Conservation (phyloP, 2,888 invertebrate genomes). For the Odontothrips loti region DNA sequence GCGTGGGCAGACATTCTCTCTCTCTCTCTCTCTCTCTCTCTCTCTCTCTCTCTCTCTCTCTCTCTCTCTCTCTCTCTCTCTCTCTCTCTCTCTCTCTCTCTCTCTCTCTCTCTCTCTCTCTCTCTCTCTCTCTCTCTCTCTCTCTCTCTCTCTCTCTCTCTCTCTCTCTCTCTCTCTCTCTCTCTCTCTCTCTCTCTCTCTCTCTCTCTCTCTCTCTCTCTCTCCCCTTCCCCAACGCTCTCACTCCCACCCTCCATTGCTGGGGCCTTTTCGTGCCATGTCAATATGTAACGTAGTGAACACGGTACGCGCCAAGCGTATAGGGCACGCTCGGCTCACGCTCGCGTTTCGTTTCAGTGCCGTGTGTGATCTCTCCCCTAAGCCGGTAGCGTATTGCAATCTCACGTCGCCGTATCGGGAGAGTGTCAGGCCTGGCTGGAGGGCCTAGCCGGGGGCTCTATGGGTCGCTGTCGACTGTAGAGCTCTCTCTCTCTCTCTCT, state of each 20-base stretch:
- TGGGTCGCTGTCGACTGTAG: too few species aligned
- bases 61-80: not conserved
- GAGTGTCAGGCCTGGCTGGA: not conserved
- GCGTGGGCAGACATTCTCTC: not conserved
- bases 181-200: not conserved
- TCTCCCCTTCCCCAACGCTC: too few species aligned
- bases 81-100: not conserved
- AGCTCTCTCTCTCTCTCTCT: too few species aligned
- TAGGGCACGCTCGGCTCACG: not conserved
- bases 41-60: not conserved
- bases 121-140: constrained; percentile 1
- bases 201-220: too few species aligned
- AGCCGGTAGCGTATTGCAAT: too few species aligned
- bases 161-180: constrained; percentile 1
- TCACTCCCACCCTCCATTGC: too few species aligned
- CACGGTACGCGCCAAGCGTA: too few species aligned
- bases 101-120: constrained; percentile 1
- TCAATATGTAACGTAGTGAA: not conserved
- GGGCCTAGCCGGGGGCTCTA: too few species aligned
- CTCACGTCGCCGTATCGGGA: too few species aligned
- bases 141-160: constrained; percentile 1
- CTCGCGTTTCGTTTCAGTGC: not conserved
- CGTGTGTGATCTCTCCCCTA: too few species aligned
- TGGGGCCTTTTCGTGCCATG: too few species aligned
- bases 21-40: not conserved